Base-by-base conservation (phyloP, 2,888 invertebrate genomes). In the Campaea margaritaria region DNA sequence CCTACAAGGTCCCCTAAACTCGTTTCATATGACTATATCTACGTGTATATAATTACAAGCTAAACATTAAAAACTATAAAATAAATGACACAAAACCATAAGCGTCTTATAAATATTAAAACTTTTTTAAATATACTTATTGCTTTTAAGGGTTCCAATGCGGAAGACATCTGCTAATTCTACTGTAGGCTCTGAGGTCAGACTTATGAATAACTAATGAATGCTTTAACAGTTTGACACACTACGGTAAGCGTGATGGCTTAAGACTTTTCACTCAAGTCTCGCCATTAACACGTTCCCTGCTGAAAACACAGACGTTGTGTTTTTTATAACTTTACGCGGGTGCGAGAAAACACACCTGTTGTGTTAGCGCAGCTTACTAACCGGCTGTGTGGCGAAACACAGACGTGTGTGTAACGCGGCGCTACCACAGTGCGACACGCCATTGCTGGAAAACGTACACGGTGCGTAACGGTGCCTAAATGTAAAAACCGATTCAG, bases 61-160 rank as follows among this genome's bases (percentile, higher is more conserved):
- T 82, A 80, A 72, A 81, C 74, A 80, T 79, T 77, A 64, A 76
- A 76, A 81, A 45, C 70, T 71, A 60, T 73, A 79, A 75, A 78
- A 75, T 62, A 76, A 76, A 78, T 43, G 48, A 64, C 54, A 64
- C 56, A 50, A 64, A 66, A 63, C 50, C 47, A 68, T 58, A 72
- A 70, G 67, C 67, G 68, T 58, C 65, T 68, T 59, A 46, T 56
- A 71, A 58, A 65, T 49, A 53, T 70, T 58, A 65, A 56, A 61
- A 53, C 47, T 16, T 68, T 63, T 66, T 51, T 15, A 43, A 61
- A 64, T 58, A 72, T 77, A 71, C 79, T 83, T 85, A 85, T 87
- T 91, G 90, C 91, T 91, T 83, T 39, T 76, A 68, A 64, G 78
- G 83, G 73, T 85, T 85, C 78, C 81, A 74, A 75, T 73, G 71